phyloP scores from a whole-genome alignment of 2,797 vertebrate species.

The Acanthiza pusilla region DNA sequence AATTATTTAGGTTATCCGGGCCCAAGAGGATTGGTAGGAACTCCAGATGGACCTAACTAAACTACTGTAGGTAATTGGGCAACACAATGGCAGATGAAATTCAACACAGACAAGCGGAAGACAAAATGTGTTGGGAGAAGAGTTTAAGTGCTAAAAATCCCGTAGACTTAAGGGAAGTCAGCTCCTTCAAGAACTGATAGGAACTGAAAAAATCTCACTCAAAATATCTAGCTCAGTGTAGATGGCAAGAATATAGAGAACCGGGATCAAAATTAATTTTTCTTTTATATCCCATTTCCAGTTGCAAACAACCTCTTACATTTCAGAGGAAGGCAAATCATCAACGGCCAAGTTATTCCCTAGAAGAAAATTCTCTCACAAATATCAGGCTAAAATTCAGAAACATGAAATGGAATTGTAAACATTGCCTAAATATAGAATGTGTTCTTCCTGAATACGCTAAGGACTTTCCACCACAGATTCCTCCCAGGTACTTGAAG shows the following conservation, averaged over 20 bases:
- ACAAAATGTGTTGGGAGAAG: conserved; percentile 32
- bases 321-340: neutral
- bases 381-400: neutral
- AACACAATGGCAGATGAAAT: conserved; percentile 49
- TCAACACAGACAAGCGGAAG: neutral
- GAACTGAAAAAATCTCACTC: neutral
- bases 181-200: neutral
- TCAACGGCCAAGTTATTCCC: neutral
- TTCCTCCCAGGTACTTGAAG: neutral
- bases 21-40: conserved; percentile 31
- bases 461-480: neutral
- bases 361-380: neutral
- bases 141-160: conserved; percentile 11
- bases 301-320: neutral
- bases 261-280: neutral
- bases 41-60: conserved; percentile 24
- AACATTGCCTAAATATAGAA: neutral
- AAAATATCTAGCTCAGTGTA: neutral
- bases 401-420: neutral
- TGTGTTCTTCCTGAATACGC: neutral
- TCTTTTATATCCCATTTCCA: neutral
- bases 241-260: neutral
- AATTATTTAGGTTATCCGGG: conserved; percentile 34
- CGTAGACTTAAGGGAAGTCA: neutral
- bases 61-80: conserved; percentile 18